Base-by-base conservation (phyloP, 2,113 vertebrate species). In the Neopipo cinnamomea region DNA sequence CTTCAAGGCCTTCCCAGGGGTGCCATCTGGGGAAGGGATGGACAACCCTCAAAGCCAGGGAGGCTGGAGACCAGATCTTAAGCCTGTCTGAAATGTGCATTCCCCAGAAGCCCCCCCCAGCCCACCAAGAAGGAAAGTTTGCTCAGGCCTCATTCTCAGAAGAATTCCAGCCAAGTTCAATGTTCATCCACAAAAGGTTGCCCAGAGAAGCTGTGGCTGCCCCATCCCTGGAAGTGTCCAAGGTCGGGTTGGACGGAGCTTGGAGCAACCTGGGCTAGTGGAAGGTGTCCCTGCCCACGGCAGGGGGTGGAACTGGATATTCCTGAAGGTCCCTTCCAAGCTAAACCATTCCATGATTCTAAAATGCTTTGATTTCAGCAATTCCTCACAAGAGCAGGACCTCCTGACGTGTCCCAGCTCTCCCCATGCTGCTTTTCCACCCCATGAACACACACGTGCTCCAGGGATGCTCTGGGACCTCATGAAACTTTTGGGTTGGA, bases 341-440 rank as follows among this genome's bases (percentile, higher is more conserved):
- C 13, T 17, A 82, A 67, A 53, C 30, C 20, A 61, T 68, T 53
- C 46, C 46, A 30, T 25, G 19, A 82, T 75, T 75, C 53, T 22
- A 31, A 89, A 83, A 83, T 28, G 8, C 15, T 78, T 88, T 75
- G 37, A 67, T 66, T 92, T 78, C 42, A 94, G 66, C 28, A 53
- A 25, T 71, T 92, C 82, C 31, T 85, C 58, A 52, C n/a, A 46
- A 70, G 17, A 77, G 3, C 21, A 28, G 41, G 8, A 37, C 39
- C 31, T 42, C 5, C 14, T 89, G n/a, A 35, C 6, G 1, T 23
- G n/a, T 73, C 70, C 24, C 73, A 81, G 4, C 33, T 70, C 44
- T 75, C 47, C 22, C 58, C 55, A 0, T 56, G 31, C 11, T 55
- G 15, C 33, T 62, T 89, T 71, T 35, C 28, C 22, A 12, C 46